Conservation (phyloP, 2,797 vertebrate genomes). For the Microctenopoma stevenorrisi region DNA sequence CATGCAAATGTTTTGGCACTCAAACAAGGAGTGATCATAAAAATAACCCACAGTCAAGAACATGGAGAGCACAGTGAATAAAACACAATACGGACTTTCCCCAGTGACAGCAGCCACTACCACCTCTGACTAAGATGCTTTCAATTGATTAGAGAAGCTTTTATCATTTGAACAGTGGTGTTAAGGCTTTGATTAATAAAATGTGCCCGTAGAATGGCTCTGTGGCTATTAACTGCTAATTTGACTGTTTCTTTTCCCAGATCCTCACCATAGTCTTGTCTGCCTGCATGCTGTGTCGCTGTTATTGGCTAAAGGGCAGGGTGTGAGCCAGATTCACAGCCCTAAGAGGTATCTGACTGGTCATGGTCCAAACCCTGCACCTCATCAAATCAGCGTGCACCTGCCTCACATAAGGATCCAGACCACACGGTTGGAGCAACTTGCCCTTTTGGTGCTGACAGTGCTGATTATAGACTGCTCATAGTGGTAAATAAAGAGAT, state of each 20-base stretch:
- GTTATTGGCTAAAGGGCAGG: constrained; percentile 36
- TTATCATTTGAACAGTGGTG: background rate
- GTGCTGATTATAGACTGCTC: constrained; percentile 46
- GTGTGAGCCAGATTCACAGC: constrained; percentile 30
- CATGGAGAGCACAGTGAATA: constrained; percentile 31
- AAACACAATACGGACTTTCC: constrained; percentile 61
- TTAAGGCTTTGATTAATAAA: background rate
- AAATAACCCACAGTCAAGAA: constrained; percentile 73
- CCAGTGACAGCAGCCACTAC: constrained; percentile 9
- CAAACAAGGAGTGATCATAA: constrained; percentile 59
- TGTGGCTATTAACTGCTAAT: background rate
- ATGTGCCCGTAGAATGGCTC: background rate
- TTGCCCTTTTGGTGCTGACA: constrained; percentile 64
- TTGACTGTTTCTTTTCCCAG: background rate
- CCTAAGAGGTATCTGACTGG: constrained; percentile 44
- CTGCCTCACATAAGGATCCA: constrained; percentile 44
- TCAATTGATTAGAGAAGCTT: background rate
- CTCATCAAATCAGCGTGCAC: constrained; percentile 46
- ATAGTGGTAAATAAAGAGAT: constrained; percentile 31
- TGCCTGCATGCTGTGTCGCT: background rate
- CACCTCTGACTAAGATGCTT: constrained; percentile 20
- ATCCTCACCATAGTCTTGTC: background rate
- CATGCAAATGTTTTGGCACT: constrained; percentile 63
- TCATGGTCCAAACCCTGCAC: constrained; percentile 49
- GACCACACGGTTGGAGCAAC: constrained; percentile 2